Conservation (phyloP, 2,888 invertebrate genomes). For the Cinara cedri region DNA sequence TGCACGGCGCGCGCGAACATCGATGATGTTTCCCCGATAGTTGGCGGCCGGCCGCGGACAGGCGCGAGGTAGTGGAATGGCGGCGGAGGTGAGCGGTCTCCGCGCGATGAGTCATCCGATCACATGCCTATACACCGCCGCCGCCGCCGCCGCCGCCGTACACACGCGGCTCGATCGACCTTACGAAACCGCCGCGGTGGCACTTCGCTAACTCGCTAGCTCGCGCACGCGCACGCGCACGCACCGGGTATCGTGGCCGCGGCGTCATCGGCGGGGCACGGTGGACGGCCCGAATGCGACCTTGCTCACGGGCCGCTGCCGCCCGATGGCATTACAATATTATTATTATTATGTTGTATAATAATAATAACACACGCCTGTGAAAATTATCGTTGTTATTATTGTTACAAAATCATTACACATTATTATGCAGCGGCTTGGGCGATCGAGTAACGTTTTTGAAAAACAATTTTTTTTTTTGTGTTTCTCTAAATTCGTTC, state of each 20-base stretch:
- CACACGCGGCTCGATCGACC: conserved; percentile 43
- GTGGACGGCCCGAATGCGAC: conserved; percentile 11
- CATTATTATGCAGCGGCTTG: neutral
- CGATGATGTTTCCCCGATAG: conserved; percentile 4
- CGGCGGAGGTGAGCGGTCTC: conserved; percentile 37
- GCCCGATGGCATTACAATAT: conserved; percentile 9
- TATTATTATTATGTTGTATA: neutral
- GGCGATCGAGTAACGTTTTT: neutral
- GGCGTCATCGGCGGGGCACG: neutral
- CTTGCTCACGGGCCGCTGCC: conserved; percentile 18
- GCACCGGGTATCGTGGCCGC: neutral
- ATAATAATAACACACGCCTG: too few species aligned
- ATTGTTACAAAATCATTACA: neutral
- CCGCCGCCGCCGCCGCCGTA: conserved; percentile 12
- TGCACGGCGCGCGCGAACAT: neutral
- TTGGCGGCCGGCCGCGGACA: neutral
- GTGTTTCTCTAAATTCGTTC: too few species aligned
- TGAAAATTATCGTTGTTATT: neutral
- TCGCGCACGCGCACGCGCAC: conserved; percentile 19
- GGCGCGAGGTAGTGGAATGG: neutral
- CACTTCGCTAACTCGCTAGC: neutral
- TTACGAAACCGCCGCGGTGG: conserved; percentile 41
- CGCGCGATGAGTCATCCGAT: conserved; percentile 24
- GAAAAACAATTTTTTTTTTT: too few species aligned
- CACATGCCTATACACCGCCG: conserved; percentile 49